Conservation (phyloP, 2,888 invertebrate species). For the Polia nebulosa region DNA sequence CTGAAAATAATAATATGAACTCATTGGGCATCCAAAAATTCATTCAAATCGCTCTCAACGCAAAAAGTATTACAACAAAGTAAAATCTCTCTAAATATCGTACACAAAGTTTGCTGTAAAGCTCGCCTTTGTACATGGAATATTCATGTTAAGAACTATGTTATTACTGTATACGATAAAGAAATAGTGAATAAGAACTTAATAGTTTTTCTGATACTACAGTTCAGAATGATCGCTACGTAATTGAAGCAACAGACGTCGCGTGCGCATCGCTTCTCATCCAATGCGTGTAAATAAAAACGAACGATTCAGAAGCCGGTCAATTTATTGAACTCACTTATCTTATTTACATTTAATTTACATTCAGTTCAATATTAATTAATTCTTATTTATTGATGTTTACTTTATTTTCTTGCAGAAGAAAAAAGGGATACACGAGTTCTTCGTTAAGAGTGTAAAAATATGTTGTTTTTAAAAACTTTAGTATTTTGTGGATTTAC, state of each 20-base stretch:
- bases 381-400: conserved; percentile 13
- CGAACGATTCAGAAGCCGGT: conserved; percentile 36
- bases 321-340: conserved; percentile 25
- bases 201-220: conserved; percentile 25
- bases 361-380: conserved; percentile 1
- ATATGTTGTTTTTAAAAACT: neutral
- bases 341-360: conserved; percentile 32
- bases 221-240: conserved; percentile 21
- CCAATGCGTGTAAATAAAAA: conserved; percentile 44
- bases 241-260: conserved; percentile 35
- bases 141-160: neutral
- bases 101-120: neutral
- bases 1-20: no score
- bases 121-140: neutral
- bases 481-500: conserved; percentile 2
- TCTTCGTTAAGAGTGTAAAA: neutral
- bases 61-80: no score
- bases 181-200: conserved; percentile 7
- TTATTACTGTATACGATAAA: neutral
- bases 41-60: no score
- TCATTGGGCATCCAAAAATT: no score
- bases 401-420: conserved; percentile 2
- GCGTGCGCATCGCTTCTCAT: conserved; percentile 58
- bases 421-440: neutral
- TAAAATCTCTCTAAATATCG: no score